Evolutionary conservation across 2,113 vertebrate genomes (phyloP).

Genomic region (Solea senegalensis): DNA sequence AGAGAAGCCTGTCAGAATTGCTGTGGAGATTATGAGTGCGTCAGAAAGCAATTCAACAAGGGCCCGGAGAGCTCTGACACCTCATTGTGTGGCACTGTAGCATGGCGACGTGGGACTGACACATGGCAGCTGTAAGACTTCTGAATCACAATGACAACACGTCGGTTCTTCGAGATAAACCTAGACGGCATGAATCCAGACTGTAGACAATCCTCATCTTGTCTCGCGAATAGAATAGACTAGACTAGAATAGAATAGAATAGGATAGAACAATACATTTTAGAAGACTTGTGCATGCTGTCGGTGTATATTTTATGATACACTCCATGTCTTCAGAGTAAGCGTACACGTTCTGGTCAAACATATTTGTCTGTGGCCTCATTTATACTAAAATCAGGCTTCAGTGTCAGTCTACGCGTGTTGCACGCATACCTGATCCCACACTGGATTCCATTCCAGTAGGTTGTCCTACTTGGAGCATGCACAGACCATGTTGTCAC

Average conservation of each 20-base stretch:
- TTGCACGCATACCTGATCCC: no score
- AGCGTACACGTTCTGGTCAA: no score
- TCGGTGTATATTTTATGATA: no score
- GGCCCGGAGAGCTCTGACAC: slow-evolving; percentile 36
- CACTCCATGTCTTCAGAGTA: no score
- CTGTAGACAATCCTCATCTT: neutral
- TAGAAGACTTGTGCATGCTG: neutral
- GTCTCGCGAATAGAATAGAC: neutral
- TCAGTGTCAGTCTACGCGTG: no score
- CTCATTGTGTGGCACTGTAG: slow-evolving; percentile 45
- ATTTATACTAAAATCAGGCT: no score
- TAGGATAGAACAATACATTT: neutral
- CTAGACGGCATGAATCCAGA: slow-evolving; percentile 31
- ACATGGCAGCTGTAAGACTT: slow-evolving; percentile 39
- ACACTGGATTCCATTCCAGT: no score
- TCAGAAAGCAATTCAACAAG: slow-evolving; percentile 44
- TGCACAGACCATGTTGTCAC: no score
- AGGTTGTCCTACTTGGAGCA: no score
- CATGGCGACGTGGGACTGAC: slow-evolving; percentile 24
- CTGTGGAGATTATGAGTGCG: slow-evolving; percentile 55
- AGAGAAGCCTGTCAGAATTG: slow-evolving; percentile 43
- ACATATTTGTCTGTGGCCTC: no score
- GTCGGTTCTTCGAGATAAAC: slow-evolving; percentile 14
- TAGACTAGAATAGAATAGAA: slow-evolving; percentile 4
- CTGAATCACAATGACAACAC: slow-evolving; percentile 8